Percentiles rank a stretch among this genome's conserved stretches.
Conservation (phyloP, 2,888 invertebrate genomes). For the Polydrusus tereticollis region DNA sequence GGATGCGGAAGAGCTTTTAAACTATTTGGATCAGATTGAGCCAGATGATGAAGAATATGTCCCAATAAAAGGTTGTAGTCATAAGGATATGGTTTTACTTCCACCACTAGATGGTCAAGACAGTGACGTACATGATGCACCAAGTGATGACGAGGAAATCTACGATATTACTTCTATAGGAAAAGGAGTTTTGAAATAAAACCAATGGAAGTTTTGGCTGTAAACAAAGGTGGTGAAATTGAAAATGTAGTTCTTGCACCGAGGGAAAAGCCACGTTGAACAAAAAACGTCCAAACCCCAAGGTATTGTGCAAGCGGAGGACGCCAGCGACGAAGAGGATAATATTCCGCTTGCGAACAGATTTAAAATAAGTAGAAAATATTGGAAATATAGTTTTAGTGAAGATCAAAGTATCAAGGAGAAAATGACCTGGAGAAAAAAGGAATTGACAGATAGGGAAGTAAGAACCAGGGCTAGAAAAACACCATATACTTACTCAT, state of each 20-base stretch:
- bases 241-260: not conserved
- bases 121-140: slow-evolving; percentile 3
- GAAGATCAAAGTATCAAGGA: too few relatives aligned
- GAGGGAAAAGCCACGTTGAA: not conserved
- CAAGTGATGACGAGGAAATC: slow-evolving; percentile 16
- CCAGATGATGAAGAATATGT: too few relatives aligned
- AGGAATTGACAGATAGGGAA: not conserved
- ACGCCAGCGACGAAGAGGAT: not conserved
- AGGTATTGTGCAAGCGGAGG: not conserved
- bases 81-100: too few relatives aligned
- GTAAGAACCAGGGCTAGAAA: not conserved
- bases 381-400: too few relatives aligned
- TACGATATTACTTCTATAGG: not conserved
- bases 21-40: too few relatives aligned
- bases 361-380: not conserved
- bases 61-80: too few relatives aligned
- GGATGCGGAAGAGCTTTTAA: too few relatives aligned
- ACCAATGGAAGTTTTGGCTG: not conserved
- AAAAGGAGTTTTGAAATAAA: not conserved
- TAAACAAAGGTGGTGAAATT: not conserved
- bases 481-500: not conserved
- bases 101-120: too few relatives aligned
- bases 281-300: not conserved
- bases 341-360: too few relatives aligned
- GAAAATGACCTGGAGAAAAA: not conserved